phyloP scores from a whole-genome alignment of 2,888 invertebrate species.

The Folsomia candida region DNA sequence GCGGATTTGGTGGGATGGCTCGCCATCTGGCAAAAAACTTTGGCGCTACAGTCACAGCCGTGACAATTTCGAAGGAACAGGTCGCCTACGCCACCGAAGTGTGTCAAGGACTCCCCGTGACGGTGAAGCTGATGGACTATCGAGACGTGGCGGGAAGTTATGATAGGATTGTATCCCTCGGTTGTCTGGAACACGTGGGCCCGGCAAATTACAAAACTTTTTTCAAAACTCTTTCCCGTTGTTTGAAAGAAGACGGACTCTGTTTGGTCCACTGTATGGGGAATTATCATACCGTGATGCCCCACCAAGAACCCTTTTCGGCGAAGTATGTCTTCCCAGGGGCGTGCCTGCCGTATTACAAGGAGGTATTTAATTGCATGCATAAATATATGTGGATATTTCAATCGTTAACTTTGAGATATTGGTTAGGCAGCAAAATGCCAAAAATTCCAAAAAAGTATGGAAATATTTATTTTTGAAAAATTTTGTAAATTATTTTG shows the following conservation, averaged over 20 bases:
- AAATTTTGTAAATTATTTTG: too few species aligned
- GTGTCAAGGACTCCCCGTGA: conserved; percentile 25
- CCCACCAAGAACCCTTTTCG: not conserved
- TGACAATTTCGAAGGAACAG: conserved; percentile 28
- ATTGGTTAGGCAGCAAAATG: too few species aligned
- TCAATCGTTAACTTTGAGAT: too few species aligned
- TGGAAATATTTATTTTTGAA: too few species aligned
- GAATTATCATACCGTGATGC: conserved; percentile 26
- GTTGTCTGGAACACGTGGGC: conserved; percentile 8
- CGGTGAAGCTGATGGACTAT: conserved; percentile 22
- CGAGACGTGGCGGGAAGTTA: conserved; percentile 24
- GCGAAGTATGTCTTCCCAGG: conserved; percentile 32
- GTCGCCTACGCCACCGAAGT: conserved; percentile 16
- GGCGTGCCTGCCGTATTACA: conserved; percentile 22
- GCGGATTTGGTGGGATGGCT: conserved; percentile 18
- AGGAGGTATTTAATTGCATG: too few species aligned
- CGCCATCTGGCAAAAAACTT: conserved; percentile 21
- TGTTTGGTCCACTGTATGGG: conserved; percentile 27
- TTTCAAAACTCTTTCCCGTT: conserved; percentile 25
- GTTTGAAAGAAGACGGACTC: conserved; percentile 28
- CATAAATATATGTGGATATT: too few species aligned
- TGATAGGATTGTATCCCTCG: conserved; percentile 28
- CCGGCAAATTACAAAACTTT: not conserved
- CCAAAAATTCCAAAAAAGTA: too few species aligned
- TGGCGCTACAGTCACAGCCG: conserved; percentile 27